Evolutionary conservation across 2,113 vertebrate genomes (phyloP), one percentile per base, ranked within the genome.

Genomic region (Hystrix cristata): DNA sequence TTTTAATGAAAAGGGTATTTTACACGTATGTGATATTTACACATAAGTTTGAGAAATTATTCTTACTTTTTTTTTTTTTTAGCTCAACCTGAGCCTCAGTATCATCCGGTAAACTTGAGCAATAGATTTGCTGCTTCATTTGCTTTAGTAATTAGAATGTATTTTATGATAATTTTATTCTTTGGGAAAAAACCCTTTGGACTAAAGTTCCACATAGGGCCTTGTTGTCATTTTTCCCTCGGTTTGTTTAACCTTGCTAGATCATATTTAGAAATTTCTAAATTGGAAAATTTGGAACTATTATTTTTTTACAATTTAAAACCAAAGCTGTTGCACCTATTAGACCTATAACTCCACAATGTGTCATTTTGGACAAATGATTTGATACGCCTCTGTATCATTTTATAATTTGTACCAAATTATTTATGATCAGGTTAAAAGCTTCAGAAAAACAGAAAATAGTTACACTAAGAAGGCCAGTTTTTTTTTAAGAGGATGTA

Each of bases 401-500:
- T 67, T 95, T 62, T 38, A 48, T n/a, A 89, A n/a, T 95, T 76
- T 94, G 46, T 59, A 82, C 4, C 19, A 74, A 55, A 18, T 46
- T 76, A 76, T 93, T 78, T 31, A 43, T 72, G 64, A 81, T 92
- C 7, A 55, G 43, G 23, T 89, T 11, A 97, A 46, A 86, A 29
- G 15, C 34, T 62, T 94, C n/a, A 86, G 38, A 95, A 53, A 94
- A 88, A 57, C 23, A 57, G 0, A 94, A 91, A 95, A 55, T 2
- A 3, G 2, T 8, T 55, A 51, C 11, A 2, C 4, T 90, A 62
- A 55, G 4, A 89, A 84, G 4, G 4, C 1, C 1, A 90, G 1
- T 89, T 69, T 60, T 13, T 13, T 51, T 3, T 3, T 74, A 85
- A 85, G 7, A 67, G 3, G 9, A 69, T 53, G 6, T 87, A 14